A percentile compares a stretch with the other conserved stretches of the same genome.
Evolutionary conservation across 2,888 invertebrate genomes (phyloP).

Genomic region (Eudemis profundana): DNA sequence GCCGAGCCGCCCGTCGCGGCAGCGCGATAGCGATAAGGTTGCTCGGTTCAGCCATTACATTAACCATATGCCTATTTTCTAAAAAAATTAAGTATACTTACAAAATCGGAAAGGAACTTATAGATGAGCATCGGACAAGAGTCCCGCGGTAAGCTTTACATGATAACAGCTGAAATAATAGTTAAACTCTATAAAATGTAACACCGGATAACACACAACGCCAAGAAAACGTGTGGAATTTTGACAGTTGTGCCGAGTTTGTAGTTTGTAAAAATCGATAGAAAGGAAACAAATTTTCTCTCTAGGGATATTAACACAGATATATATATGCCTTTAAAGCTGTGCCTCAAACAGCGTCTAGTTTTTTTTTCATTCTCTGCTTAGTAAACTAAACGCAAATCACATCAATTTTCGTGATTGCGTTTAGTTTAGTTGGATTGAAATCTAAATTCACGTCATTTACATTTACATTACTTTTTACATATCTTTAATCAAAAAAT

Average conservation of each 20-base stretch:
- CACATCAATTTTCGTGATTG: neutral
- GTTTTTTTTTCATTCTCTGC: neutral
- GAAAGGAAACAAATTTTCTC: constrained; percentile 14
- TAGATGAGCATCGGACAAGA: constrained; percentile 61
- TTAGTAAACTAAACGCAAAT: constrained; percentile 20
- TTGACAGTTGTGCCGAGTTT: constrained; percentile 55
- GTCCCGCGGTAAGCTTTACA: constrained; percentile 75
- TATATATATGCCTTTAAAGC: constrained; percentile 4
- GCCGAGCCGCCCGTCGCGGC: constrained; percentile 4
- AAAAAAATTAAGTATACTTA: constrained; percentile 59
- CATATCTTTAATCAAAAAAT: neutral
- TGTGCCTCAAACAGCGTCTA: neutral
- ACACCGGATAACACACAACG: constrained; percentile 82
- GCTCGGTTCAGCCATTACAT: constrained; percentile 60
- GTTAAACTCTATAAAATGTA: constrained; percentile 72
- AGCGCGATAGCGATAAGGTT: constrained; percentile 53
- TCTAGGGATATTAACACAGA: neutral
- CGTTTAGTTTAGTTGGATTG: constrained; percentile 19
- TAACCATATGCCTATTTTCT: constrained; percentile 46
- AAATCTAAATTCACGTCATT: neutral
- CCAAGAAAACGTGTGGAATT: constrained; percentile 82
- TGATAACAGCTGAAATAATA: constrained; percentile 69
- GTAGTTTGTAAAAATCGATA: constrained; percentile 36
- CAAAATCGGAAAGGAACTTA: constrained; percentile 66
- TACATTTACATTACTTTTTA: constrained; percentile 4